Percentiles rank a stretch among this genome's conserved stretches.
These are phyloP conservation scores for Cataglyphis cursor DNA, from an alignment of 2,888 invertebrate genomes.

Conservation along the genomic window DNA sequence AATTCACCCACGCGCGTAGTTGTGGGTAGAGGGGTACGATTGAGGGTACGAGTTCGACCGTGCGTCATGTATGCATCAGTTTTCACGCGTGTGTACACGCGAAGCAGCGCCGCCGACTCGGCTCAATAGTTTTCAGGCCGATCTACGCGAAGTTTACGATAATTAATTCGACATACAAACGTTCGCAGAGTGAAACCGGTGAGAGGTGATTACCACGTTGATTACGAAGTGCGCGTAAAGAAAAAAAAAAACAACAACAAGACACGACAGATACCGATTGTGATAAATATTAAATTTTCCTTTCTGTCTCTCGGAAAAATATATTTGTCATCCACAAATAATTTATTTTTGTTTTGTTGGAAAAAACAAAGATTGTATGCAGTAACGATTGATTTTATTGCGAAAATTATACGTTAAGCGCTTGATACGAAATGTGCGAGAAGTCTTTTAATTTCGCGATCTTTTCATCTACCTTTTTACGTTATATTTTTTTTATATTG, in stretches of 20 bases:
- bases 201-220: slow-evolving; percentile 45
- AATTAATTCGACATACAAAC: background rate
- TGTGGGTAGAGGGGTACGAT: slow-evolving; percentile 24
- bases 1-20: slow-evolving; percentile 45
- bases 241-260: background rate
- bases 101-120: slow-evolving; percentile 10
- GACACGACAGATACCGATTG: background rate
- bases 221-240: slow-evolving; percentile 3
- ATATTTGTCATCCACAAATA: background rate
- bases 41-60: slow-evolving; percentile 10
- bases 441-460: slow-evolving; percentile 2
- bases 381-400: slow-evolving; percentile 3
- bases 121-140: background rate
- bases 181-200: slow-evolving; percentile 47
- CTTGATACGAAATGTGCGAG: background rate
- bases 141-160: slow-evolving; percentile 2
- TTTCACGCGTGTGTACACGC: slow-evolving; percentile 38
- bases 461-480: background rate
- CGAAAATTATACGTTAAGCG: background rate
- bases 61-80: slow-evolving; percentile 38
- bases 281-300: background rate
- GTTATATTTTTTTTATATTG: background rate
- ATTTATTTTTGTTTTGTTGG: background rate
- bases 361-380: background rate
- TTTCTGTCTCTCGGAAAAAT: background rate